These are phyloP conservation scores for Notechis scutatus DNA, from an alignment of 2,113 vertebrate species.

Conservation along the genomic window DNA sequence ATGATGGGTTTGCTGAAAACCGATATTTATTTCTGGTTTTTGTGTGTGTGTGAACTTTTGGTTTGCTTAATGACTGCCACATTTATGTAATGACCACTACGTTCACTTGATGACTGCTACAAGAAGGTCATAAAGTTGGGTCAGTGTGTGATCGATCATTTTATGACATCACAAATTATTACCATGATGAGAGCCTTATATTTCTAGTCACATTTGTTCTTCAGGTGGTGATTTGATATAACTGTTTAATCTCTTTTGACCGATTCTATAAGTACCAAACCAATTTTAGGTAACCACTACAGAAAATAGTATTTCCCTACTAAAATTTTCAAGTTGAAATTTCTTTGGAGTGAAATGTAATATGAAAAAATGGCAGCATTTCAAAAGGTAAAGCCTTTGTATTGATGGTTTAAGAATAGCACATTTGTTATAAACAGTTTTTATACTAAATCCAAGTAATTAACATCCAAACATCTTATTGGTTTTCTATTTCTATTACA, in stretches of 20 bases:
- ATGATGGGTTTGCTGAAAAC: background rate
- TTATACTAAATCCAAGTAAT: conserved; percentile 33
- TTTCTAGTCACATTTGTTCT: background rate
- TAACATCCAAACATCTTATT: conserved; percentile 30
- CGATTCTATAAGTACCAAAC: background rate
- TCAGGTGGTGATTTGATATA: background rate
- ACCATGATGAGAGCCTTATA: background rate
- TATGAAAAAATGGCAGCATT: background rate
- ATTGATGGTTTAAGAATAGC: background rate
- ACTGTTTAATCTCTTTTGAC: background rate
- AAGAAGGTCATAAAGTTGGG: background rate
- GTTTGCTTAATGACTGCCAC: background rate
- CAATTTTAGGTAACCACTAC: conserved; percentile 14
- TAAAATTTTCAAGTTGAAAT: background rate
- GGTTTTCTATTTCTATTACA: conserved; percentile 25
- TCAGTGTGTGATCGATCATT: background rate
- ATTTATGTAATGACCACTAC: background rate
- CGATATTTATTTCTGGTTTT: background rate
- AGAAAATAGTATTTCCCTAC: background rate
- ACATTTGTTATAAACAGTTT: background rate
- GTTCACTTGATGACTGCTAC: background rate
- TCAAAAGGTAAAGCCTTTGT: background rate
- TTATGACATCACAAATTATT: background rate
- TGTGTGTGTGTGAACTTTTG: background rate
- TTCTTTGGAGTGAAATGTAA: background rate